Conservation (phyloP, 2,113 vertebrate genomes). For the Paramormyrops kingsleyae region DNA sequence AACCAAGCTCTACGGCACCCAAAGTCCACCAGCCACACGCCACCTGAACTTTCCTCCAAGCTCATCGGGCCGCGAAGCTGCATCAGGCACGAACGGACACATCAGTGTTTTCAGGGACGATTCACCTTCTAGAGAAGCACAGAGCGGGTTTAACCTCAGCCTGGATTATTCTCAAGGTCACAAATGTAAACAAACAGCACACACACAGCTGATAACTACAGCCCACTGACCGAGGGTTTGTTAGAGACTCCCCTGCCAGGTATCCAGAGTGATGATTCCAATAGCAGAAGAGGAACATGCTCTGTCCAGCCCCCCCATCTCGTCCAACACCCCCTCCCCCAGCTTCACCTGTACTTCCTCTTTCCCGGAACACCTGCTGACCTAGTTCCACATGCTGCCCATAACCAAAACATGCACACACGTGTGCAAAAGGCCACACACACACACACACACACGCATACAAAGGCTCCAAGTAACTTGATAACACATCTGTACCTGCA, state of each 20-base stretch:
- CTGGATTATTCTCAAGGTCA: not conserved
- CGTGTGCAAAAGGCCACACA: not conserved
- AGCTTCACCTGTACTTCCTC: not conserved
- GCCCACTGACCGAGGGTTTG: not conserved
- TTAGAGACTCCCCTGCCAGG: not conserved
- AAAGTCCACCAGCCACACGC: not conserved
- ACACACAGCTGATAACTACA: not conserved
- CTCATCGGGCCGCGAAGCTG: not conserved
- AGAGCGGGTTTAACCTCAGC: not conserved
- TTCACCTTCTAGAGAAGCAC: not conserved
- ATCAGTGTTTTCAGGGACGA: not conserved
- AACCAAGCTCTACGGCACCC: not conserved
- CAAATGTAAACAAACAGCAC: not conserved
- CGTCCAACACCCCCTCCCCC: not conserved
- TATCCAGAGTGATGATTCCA: not conserved
- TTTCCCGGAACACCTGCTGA: conserved; percentile 5
- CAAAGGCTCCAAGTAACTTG: not conserved
- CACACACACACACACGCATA: not conserved
- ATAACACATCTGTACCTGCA: not conserved
- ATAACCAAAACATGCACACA: not conserved
- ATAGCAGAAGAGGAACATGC: not conserved
- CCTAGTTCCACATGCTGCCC: not conserved
- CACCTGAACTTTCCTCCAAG: not conserved
- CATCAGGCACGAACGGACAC: not conserved
- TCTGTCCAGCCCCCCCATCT: not conserved